Evolutionary conservation across 2,797 vertebrate species (phyloP).

Genomic region (Chaenodraco wilsoni): DNA sequence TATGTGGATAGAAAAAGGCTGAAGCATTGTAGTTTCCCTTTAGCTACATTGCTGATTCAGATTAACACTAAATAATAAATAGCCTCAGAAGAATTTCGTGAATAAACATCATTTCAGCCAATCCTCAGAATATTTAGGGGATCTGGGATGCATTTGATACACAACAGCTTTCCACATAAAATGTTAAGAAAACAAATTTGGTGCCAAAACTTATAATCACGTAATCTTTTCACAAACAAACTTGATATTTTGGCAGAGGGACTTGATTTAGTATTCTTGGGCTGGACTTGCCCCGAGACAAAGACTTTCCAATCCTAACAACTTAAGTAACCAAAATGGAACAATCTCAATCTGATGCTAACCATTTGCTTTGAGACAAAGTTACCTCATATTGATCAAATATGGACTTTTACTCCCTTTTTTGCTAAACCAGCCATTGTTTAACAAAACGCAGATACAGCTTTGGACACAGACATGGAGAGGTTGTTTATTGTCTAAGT

Average conservation of each 20-base stretch:
- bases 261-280: background rate
- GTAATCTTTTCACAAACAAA: slow-evolving; percentile 10
- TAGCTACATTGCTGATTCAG: slow-evolving; percentile 4
- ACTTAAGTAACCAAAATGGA: too few species aligned
- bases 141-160: background rate
- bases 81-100: background rate
- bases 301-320: slow-evolving; percentile 1
- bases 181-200: background rate
- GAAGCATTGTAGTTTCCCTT: slow-evolving; percentile 1
- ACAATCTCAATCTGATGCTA: too few species aligned
- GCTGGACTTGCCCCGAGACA: background rate
- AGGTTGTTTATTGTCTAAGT: slow-evolving; percentile 31
- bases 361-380: too few species aligned
- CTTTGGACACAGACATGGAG: slow-evolving; percentile 25
- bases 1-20: slow-evolving; percentile 18
- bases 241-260: background rate
- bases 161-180: slow-evolving; percentile 10
- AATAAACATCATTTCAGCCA: slow-evolving; percentile 21
- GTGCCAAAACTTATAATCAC: slow-evolving; percentile 19
- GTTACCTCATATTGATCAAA: slow-evolving; percentile 11
- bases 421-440: slow-evolving; percentile 49
- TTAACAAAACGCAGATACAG: slow-evolving; percentile 54
- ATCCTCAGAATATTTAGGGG: slow-evolving; percentile 3
- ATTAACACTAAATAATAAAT: background rate
- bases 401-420: slow-evolving; percentile 27